These are phyloP conservation scores for Cryptocheilus praepositus DNA, from an alignment of 2,888 invertebrate genomes.

Conservation along the genomic window DNA sequence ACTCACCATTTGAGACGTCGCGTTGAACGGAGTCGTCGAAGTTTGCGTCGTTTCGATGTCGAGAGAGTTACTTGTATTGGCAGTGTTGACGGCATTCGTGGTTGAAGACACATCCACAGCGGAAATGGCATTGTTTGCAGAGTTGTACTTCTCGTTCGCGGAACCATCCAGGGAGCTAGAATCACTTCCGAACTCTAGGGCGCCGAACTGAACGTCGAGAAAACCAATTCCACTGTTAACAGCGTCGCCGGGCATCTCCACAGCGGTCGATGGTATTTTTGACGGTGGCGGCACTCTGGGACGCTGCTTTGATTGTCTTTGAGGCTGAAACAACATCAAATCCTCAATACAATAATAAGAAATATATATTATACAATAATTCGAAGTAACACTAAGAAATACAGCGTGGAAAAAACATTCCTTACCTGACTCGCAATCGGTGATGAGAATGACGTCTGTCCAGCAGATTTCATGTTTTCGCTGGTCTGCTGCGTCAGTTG, in stretches of 20 bases:
- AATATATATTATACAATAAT: too few relatives aligned
- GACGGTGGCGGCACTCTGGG: constrained; percentile 72
- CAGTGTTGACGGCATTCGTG: constrained; percentile 59
- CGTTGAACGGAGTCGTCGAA: constrained; percentile 62
- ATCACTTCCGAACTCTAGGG: constrained; percentile 84
- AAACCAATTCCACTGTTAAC: constrained; percentile 83
- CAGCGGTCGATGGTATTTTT: constrained; percentile 94
- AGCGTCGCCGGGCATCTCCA: constrained; percentile 96
- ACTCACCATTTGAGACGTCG: constrained; percentile 66
- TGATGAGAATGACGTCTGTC: constrained; percentile 67
- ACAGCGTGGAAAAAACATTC: neutral
- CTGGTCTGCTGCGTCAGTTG: constrained; percentile 78
- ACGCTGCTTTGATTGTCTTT: constrained; percentile 68
- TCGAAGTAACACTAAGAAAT: too few relatives aligned
- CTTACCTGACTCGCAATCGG: constrained; percentile 66
- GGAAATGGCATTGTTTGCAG: constrained; percentile 68
- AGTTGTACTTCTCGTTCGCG: constrained; percentile 75
- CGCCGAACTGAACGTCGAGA: constrained; percentile 96
- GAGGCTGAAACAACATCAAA: constrained; percentile 53
- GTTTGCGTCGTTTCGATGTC: constrained; percentile 67
- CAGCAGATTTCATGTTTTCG: constrained; percentile 77
- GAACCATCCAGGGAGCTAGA: constrained; percentile 76
- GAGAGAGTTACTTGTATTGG: constrained; percentile 63
- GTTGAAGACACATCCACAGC: constrained; percentile 65
- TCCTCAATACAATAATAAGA: too few relatives aligned